phyloP scores from a whole-genome alignment of 2,888 invertebrate genomes.

The Amorpha juglandis region DNA sequence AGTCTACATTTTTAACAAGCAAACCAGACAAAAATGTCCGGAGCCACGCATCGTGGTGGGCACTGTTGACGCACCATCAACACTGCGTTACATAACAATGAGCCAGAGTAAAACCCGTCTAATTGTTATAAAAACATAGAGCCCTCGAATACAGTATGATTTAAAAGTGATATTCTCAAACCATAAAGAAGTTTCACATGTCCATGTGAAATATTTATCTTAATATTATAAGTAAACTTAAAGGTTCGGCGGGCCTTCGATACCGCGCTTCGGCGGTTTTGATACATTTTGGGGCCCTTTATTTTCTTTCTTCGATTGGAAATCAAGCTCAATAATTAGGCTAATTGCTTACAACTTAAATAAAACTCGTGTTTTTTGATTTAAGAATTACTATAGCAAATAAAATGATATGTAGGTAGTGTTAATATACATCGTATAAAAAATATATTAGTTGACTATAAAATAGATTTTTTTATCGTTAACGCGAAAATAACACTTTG shows the following conservation, averaged over 20 bases:
- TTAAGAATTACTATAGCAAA: background rate
- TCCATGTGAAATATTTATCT: slow-evolving; percentile 83
- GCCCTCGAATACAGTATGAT: slow-evolving; percentile 71
- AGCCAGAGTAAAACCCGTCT: slow-evolving; percentile 77
- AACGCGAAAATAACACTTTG: background rate
- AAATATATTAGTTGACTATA: background rate
- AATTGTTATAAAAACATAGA: slow-evolving; percentile 82
- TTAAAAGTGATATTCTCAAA: slow-evolving; percentile 82
- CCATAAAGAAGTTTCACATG: slow-evolving; percentile 83
- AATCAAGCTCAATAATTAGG: background rate
- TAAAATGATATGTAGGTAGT: background rate
- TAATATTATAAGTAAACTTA: slow-evolving; percentile 84
- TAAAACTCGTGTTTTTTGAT: background rate
- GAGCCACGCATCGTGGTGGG: slow-evolving; percentile 56
- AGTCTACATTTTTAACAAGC: slow-evolving; percentile 79
- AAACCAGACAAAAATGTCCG: slow-evolving; percentile 50
- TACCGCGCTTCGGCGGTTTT: slow-evolving; percentile 46
- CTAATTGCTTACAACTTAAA: background rate
- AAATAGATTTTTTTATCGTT: background rate
- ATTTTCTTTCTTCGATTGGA: background rate
- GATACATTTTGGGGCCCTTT: slow-evolving; percentile 42
- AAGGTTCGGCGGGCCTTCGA: slow-evolving; percentile 56
- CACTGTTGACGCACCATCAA: slow-evolving; percentile 68
- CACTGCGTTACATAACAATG: slow-evolving; percentile 69
- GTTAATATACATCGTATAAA: background rate